Base-by-base conservation (phyloP, 2,113 vertebrate genomes). In the Planiliza haematocheilus region DNA sequence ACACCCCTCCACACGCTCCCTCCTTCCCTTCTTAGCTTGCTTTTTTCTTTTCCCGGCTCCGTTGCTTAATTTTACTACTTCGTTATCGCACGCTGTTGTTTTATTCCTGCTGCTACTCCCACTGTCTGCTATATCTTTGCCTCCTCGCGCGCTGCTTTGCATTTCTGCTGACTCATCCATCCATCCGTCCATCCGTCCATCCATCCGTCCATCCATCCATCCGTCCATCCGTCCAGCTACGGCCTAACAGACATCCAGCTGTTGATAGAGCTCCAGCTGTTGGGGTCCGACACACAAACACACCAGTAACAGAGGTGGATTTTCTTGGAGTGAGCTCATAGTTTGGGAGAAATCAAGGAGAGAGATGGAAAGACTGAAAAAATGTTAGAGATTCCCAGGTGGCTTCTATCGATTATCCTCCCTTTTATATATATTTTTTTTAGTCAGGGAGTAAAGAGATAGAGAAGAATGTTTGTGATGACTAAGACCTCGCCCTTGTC, bases 291-390 rank as follows among this genome's bases (percentile, higher is more conserved):
- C 56, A 81, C 57, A 60, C 57, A 83, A 65, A 79, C 41, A 72
- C 37, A 70, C 4, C 60, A 38, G 62, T 63, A 58, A 53, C 39
- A 52, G 65, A 68, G 50, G 56, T 58, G 73, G 34, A 81, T 82
- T 72, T 70, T 56, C 43, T 34, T 46, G 42, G 74, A 18, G 38
- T 80, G 20, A 81, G 70, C 72, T 83, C 82, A 77, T 58, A 36
- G n/a, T 12, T 30, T 5, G 24, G 24, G 24, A 30, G 24, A 30
- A 30, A 30, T 53, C 24, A 58, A 46, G n/a, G 20, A 38, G 43
- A 59, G 37, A 18, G 18, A 52, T 37, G 20, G 10, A 30, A 30
- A 30, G 30, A 79, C 71, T 64, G n/a, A 64, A 48, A 57, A 65
- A 70, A 60, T 30, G 50, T 24, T 18, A 8, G 17, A 30, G n/a